phyloP scores from a whole-genome alignment of 2,888 invertebrate genomes.

The Heliconius aoede region DNA sequence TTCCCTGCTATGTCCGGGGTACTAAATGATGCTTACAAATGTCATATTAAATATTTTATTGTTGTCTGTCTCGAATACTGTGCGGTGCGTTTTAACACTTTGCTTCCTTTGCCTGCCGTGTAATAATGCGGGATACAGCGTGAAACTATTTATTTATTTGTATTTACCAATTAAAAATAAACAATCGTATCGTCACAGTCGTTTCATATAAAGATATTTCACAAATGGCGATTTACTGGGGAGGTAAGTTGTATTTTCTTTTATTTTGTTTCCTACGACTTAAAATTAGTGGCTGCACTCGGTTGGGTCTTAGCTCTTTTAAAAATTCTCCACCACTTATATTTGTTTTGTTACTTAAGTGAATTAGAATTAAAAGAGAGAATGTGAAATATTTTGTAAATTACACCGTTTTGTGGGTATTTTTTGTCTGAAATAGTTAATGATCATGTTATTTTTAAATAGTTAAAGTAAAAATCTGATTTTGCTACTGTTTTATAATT shows the following conservation, averaged over 20 bases:
- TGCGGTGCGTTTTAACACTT: too few relatives aligned
- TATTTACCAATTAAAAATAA: background rate
- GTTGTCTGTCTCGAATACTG: too few relatives aligned
- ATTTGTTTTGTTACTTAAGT: conserved; percentile 34
- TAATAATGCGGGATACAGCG: too few relatives aligned
- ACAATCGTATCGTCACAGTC: conserved; percentile 10
- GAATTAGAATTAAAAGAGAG: conserved; percentile 23
- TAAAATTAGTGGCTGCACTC: conserved; percentile 47
- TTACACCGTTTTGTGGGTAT: background rate
- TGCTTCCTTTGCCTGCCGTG: too few relatives aligned
- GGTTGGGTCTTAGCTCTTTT: conserved; percentile 46
- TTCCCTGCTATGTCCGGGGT: too few relatives aligned
- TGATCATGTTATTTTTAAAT: too few relatives aligned
- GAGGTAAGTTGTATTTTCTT: conserved; percentile 10
- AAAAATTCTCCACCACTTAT: conserved; percentile 26
- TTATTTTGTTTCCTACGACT: conserved; percentile 54
- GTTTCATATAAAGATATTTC: conserved; percentile 49
- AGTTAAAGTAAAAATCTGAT: too few relatives aligned
- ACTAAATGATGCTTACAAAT: too few relatives aligned
- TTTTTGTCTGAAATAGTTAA: background rate
- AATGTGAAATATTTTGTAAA: conserved; percentile 8
- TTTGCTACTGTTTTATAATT: too few relatives aligned
- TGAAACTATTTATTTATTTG: background rate
- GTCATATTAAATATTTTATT: too few relatives aligned
- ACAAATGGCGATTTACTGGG: conserved; percentile 57